phyloP scores from a whole-genome alignment of 2,113 vertebrate species.

The Tringa solitaria region DNA sequence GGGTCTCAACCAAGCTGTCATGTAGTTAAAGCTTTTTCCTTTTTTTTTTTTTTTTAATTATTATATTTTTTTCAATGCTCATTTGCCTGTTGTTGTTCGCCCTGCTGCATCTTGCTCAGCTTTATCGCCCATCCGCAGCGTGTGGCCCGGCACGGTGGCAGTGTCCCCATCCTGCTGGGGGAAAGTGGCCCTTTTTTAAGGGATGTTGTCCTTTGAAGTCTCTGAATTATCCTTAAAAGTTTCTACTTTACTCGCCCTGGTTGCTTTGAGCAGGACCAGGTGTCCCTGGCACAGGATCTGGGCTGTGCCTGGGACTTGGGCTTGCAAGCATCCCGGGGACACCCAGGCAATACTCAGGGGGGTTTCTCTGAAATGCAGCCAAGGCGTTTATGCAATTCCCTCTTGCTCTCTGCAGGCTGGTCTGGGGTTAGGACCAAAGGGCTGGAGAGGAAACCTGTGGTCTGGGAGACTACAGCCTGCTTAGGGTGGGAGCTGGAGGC shows the following conservation, averaged over 20 bases:
- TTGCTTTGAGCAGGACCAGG: not conserved
- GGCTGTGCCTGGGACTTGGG: not conserved
- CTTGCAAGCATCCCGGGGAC: rapidly evolving
- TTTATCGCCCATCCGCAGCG: not conserved
- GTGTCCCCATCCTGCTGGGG: not conserved
- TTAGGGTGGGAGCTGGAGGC: not conserved
- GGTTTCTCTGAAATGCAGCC: not conserved
- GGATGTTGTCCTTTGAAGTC: not conserved
- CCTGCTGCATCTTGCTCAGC: not conserved
- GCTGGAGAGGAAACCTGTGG: not conserved
- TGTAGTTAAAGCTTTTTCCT: not conserved
- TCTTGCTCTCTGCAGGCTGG: not conserved
- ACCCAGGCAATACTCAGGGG: rapidly evolving
- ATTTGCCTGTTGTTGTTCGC: not conserved
- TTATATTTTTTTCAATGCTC: not conserved
- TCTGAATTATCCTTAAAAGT: not conserved
- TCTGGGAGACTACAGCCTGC: not conserved
- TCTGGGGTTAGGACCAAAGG: not conserved
- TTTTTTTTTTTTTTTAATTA: not conserved
- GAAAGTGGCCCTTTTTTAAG: not conserved
- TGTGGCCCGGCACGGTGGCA: not conserved
- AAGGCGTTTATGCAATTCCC: not conserved
- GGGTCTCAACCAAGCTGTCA: not conserved
- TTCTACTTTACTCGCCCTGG: not conserved
- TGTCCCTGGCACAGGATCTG: not conserved